phyloP scores from a whole-genome alignment of 2,113 vertebrate genomes.

The Cynocephalus volans region DNA sequence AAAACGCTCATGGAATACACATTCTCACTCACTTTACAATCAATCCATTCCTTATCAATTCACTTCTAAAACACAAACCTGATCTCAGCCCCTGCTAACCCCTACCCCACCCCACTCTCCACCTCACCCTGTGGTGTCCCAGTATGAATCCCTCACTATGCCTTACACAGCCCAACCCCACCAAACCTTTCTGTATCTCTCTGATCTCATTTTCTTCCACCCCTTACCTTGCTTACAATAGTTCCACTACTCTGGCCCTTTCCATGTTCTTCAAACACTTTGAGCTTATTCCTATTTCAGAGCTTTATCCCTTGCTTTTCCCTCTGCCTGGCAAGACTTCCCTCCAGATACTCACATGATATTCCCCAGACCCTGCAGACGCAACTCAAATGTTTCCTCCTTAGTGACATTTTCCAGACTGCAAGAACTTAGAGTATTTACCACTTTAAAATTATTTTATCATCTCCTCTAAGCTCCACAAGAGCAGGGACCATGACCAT shows the following conservation, averaged over 20 bases:
- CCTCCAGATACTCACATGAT: not conserved
- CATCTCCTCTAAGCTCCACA: not conserved
- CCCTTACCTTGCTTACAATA: not conserved
- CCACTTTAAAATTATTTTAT: not conserved
- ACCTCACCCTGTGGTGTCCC: not conserved
- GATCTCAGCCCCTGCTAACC: not conserved
- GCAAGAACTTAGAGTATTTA: not conserved
- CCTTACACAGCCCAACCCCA: accelerated
- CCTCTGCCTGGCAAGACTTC: not conserved
- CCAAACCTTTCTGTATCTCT: too few relatives aligned
- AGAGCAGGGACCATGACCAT: not conserved
- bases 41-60: not conserved
- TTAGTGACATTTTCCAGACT: not conserved
- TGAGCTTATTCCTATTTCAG: not conserved
- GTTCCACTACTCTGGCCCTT: not conserved
- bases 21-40: not conserved
- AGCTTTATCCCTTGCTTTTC: not conserved
- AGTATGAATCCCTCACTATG: accelerated
- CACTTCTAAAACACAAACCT: not conserved
- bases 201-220: not conserved
- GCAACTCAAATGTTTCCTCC: not conserved
- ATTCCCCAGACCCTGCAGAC: not conserved
- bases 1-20: not conserved
- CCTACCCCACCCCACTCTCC: too few relatives aligned
- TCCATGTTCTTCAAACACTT: not conserved